Evolutionary conservation across 2,113 vertebrate species (phyloP).

Genomic region (Cyanoderma ruficeps): DNA sequence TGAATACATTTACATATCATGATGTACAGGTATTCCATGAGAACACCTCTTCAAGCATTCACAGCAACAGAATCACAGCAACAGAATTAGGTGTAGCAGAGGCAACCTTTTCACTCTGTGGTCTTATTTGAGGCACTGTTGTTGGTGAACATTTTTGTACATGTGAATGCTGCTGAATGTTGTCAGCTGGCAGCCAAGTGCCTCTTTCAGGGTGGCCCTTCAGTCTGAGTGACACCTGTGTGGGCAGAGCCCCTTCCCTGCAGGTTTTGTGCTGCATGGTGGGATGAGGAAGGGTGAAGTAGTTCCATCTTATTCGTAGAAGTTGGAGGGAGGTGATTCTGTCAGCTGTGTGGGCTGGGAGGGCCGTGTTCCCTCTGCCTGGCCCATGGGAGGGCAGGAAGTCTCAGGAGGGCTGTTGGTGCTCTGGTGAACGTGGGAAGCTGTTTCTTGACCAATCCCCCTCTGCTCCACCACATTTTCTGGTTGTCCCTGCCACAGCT

Average conservation of each 20-base stretch:
- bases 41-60: not conserved
- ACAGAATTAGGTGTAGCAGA: not conserved
- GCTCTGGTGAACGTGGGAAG: not conserved
- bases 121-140: not conserved
- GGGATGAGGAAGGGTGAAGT: not conserved
- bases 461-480: not conserved
- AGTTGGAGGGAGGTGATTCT: not conserved
- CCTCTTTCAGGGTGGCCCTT: not conserved
- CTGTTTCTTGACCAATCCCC: not conserved
- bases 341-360: not conserved
- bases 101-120: not conserved
- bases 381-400: not conserved
- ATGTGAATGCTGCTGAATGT: not conserved
- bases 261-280: not conserved
- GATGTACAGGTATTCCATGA: not conserved
- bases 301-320: not conserved
- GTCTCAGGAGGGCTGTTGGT: not conserved
- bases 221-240: not conserved
- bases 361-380: not conserved
- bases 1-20: not conserved
- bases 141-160: not conserved
- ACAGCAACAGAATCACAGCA: not conserved
- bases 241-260: not conserved
- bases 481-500: not conserved
- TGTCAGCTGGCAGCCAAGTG: not conserved